Conservation (phyloP, 2,888 invertebrate genomes). For the Ormyrus pomaceus region DNA sequence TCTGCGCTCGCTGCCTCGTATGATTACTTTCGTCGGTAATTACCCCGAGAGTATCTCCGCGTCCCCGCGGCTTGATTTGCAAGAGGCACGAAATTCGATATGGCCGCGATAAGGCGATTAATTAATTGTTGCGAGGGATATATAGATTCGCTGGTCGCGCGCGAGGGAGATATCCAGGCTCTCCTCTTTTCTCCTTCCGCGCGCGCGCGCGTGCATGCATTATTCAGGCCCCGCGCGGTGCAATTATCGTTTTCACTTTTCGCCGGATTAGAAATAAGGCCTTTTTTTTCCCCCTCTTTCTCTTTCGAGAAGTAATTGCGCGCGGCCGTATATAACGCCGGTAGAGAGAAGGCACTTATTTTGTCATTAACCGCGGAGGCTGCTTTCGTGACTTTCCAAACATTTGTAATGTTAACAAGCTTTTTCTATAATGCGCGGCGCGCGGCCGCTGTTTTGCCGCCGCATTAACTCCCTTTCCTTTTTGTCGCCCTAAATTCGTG, state of each 20-base stretch:
- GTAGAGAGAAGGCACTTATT: conserved; percentile 7
- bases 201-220: background rate
- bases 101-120: conserved; percentile 25
- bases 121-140: background rate
- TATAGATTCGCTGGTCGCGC: background rate
- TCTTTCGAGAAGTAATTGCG: conserved; percentile 27
- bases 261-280: conserved; percentile 12
- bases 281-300: conserved; percentile 5
- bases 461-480: background rate
- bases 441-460: background rate
- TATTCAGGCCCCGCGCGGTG: conserved; percentile 1
- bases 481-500: background rate
- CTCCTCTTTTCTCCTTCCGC: background rate
- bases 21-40: background rate
- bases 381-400: conserved; percentile 15
- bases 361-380: conserved; percentile 20
- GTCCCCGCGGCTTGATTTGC: background rate
- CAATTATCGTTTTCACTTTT: conserved; percentile 46
- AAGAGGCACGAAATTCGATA: background rate
- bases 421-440: background rate
- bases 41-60: background rate
- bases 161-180: background rate
- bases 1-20: background rate
- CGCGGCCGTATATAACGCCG: background rate
- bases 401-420: conserved; percentile 21